Evolutionary conservation across 2,888 invertebrate genomes (phyloP), one percentile per base, ranked within the genome.

Genomic region (Trisateles emortualis): DNA sequence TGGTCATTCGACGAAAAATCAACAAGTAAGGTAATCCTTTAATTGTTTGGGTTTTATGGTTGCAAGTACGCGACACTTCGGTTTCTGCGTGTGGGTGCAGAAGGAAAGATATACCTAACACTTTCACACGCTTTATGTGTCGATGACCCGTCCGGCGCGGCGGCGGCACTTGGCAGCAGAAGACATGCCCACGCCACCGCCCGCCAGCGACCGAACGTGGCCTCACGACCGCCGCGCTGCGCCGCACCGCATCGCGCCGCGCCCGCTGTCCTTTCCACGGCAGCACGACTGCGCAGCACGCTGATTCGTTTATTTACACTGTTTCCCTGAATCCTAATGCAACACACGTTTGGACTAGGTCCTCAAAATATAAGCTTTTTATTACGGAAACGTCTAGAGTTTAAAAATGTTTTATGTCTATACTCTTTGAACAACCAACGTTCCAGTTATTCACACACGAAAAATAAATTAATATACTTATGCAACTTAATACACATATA

Each of bases 101-200:
- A 82, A 83, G 83, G 80, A 84, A 82, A 84, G 83, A 83, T 82
- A 80, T 86, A n/a, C n/a, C n/a, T n/a, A 87, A 84, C 86, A 89
- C 91, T 91, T 91, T 91, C 91, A 87, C 90, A 83, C 79, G 83
- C 79, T 85, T 81, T 81, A 83, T 86, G 87, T 87, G 89, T 86
- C 88, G 88, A 84, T 90, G 90, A 90, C 90, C 90, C 76, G 76
- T 56, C 70, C 76, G 57, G 63, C 67, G 62, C 67, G 70, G 67
- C 66, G 48, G 49, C 49, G 52, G 54, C 56, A 44, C 49, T 54
- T 47, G 50, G 70, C 71, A 72, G 72, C 78, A 76, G 80, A 81
- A 82, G 85, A 82, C 78, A 79, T 63, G 74, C 85, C 88, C 84
- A 87, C 86, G 81, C 85, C 59, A 44, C 57, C 54, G 71, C 65